These are phyloP conservation scores for Tautogolabrus adspersus DNA, from an alignment of 2,113 vertebrate genomes.

Conservation along the genomic window DNA sequence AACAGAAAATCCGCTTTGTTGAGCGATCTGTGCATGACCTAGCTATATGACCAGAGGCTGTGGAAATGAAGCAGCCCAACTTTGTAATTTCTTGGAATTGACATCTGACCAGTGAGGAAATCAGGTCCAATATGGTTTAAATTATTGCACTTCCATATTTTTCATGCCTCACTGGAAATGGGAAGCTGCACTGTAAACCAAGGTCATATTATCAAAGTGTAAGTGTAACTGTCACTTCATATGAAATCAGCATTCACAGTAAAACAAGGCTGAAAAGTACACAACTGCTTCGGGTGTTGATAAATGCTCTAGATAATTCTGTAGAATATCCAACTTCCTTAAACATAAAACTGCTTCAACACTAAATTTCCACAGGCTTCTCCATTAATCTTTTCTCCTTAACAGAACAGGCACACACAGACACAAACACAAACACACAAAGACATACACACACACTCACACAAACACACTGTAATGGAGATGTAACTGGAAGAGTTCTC, in stretches of 20 bases:
- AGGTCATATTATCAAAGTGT: constrained; percentile 64
- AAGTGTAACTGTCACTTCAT: constrained; percentile 38
- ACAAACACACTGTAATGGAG: constrained; percentile 76
- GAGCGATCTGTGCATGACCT: constrained; percentile 41
- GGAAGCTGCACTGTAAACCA: constrained; percentile 68
- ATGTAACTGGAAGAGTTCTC: constrained; percentile 83
- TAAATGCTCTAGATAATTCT: constrained; percentile 45
- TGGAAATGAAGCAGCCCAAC: constrained; percentile 73
- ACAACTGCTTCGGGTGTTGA: constrained; percentile 38
- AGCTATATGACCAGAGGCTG: constrained; percentile 64
- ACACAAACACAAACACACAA: constrained; percentile 39
- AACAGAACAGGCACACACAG: constrained; percentile 11
- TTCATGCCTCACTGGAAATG: constrained; percentile 63
- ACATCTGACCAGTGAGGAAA: constrained; percentile 77
- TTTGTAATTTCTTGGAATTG: constrained; percentile 72
- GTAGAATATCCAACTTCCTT: constrained; percentile 34
- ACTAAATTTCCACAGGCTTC: constrained; percentile 52
- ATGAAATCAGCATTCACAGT: constrained; percentile 32
- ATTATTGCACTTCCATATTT: constrained; percentile 78
- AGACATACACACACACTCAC: constrained; percentile 16
- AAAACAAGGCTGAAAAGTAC: constrained; percentile 37
- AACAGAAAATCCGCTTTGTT: constrained; percentile 42
- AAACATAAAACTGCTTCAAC: constrained; percentile 31
- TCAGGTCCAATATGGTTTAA: constrained; percentile 60
- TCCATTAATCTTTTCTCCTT: constrained; percentile 26